phyloP scores from a whole-genome alignment of 2,113 vertebrate genomes.

The Ctenodactylus gundi region DNA sequence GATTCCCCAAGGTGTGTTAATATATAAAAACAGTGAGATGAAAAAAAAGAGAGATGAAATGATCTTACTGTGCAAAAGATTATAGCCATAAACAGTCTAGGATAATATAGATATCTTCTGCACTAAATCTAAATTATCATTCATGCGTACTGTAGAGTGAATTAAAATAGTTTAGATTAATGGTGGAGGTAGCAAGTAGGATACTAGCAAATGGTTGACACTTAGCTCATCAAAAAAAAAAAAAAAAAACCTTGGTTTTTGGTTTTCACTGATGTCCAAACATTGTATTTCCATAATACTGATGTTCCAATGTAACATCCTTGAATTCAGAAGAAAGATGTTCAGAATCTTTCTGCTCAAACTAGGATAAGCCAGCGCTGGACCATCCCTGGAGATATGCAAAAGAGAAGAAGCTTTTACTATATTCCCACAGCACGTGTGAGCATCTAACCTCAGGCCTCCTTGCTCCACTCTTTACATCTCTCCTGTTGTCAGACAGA shows the following conservation, averaged over 20 bases:
- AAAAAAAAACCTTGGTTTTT: not conserved
- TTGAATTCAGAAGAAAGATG: not conserved
- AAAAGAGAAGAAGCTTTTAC: not conserved
- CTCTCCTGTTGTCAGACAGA: not conserved
- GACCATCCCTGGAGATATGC: not conserved
- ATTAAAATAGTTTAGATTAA: constrained; percentile 39
- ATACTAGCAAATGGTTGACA: not conserved
- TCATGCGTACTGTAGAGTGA: not conserved
- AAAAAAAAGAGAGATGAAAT: not conserved
- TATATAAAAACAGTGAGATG: not conserved
- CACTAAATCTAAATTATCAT: not conserved
- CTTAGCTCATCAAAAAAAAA: not conserved
- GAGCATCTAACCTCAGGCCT: not conserved
- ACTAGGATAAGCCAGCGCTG: not conserved
- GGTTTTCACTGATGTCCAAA: not conserved
- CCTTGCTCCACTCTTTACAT: not conserved
- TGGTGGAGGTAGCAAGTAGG: not conserved
- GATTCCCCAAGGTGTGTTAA: not conserved
- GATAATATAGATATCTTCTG: not conserved
- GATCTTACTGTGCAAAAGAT: not conserved
- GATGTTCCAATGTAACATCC: not conserved
- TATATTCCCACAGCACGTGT: not conserved
- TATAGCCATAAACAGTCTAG: not conserved
- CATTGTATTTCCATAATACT: not conserved
- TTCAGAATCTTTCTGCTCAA: not conserved